Evolutionary conservation across 2,888 invertebrate species (phyloP), one percentile per base, ranked within the genome.

Genomic region (Dasysyrphus tricinctus): DNA sequence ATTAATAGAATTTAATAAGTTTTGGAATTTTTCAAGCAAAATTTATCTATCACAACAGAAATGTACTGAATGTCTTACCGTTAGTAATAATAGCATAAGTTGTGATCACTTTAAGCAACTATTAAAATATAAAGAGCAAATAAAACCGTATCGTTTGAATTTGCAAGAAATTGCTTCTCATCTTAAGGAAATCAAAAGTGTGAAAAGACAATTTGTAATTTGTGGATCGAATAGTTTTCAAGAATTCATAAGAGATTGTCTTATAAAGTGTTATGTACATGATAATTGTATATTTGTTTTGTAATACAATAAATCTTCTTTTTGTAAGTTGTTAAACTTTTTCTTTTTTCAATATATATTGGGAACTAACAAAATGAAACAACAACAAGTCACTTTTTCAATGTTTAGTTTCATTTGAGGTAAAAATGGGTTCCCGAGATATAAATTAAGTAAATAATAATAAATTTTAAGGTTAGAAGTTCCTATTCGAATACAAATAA

Each of bases 21-120:
- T 93, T 91, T 97, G 97, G 97, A 97, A 97, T 93, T 97, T 97
- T 90, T 92, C 92, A n/a, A 95, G 95, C 88, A 92, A 93, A 54
- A 92, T 96, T 87, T 96, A 94, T 92, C 88, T 96, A 63, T 93
- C 93, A 2, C 91, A 93, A 88, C 91, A 91, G 56, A 54, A 80
- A 1, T 91, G 91, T 76, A 79, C 4, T 8, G 5, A 63, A 1
- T 81, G 73, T 5, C 5, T 4, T 0, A 89, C 88, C n/a, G 32
- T n/a, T 24, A 44, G 5, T 0, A 89, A 88, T 0, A 89, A 88
- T 29, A 29, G n/a, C 19, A 42, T n/a, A n/a, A n/a, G 61, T 9
- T 91, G 92, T 63, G 47, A 57, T 7, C 88, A 89, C 49, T 88
- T 92, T 63, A 82, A 77, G 42, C 80, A 74, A 2, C 85, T 84